Percentiles rank a stretch among this genome's conserved stretches.
Evolutionary conservation across 1,140 invertebrate genomes (phyloP).

Genomic region (Plectus sambesii): DNA sequence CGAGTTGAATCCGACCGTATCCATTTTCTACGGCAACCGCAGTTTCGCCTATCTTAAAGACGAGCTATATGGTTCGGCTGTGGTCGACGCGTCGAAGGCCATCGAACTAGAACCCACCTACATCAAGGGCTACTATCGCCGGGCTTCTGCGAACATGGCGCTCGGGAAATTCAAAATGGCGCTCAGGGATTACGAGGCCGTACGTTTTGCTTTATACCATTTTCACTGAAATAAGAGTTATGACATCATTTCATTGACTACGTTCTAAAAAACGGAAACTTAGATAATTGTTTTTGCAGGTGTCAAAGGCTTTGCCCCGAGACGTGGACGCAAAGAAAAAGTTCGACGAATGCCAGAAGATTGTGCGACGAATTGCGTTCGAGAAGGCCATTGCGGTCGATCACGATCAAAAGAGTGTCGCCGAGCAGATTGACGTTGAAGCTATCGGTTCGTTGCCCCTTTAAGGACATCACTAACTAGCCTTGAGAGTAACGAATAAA

Average conservation of each 20-base stretch:
- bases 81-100: constrained; percentile 77
- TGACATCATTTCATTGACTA: not conserved
- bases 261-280: no score
- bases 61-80: constrained; percentile 74
- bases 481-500: no score
- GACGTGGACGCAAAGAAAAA: constrained; percentile 90
- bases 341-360: constrained; percentile 85
- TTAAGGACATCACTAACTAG: no score
- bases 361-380: constrained; percentile 84
- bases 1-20: constrained; percentile 64
- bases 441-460: constrained; percentile 77
- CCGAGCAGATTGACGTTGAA: constrained; percentile 74
- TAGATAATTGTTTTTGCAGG: constrained; percentile 56
- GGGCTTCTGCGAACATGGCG: constrained; percentile 91
- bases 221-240: constrained; percentile 11
- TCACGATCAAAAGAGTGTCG: constrained; percentile 68
- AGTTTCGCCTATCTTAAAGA: constrained; percentile 76
- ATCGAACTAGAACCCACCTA: constrained; percentile 78
- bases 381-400: constrained; percentile 92
- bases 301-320: constrained; percentile 73
- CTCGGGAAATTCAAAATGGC: constrained; percentile 93
- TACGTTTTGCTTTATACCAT: constrained; percentile 49
- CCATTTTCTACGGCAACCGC: constrained; percentile 64
- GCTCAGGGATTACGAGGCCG: constrained; percentile 87
- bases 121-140: constrained; percentile 78